Evolutionary conservation across 2,888 invertebrate genomes (phyloP), one percentile per base, ranked within the genome.

Genomic region (Polylopha cassiicola): DNA sequence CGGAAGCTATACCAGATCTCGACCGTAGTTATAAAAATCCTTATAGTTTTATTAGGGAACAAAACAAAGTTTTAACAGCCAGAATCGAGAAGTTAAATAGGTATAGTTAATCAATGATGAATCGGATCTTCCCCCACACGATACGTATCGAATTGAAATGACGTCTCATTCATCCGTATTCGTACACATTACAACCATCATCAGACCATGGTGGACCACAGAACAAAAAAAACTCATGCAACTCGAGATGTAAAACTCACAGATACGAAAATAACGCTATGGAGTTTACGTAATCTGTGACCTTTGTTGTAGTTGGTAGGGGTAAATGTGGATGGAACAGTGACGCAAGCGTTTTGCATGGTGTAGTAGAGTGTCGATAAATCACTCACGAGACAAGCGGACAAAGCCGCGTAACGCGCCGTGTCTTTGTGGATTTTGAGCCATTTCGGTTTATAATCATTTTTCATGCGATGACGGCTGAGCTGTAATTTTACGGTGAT

Each of bases 321-420:
- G 39, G 51, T 43, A 43, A 51, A 51, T 55, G 49, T 56, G 65
- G 51, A 60, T 57, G 60, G 49, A 62, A 63, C 65, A n/a, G 75
- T 80, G 82, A 81, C 80, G 80, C 73, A 79, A 80, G n/a, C 81
- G 72, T 74, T 80, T 78, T 78, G 81, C 79, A 79, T 72, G 78
- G 61, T 58, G 68, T 68, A 68, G 61, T 62, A 64, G 46, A 47
- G 58, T 55, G 61, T 53, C 58, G 50, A 78, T 82, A 69, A 78
- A 81, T 81, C 82, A 79, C 47, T 20, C 48, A 50, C 46, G 54
- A 61, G 84, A 80, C 82, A 81, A 59, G 68, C 76, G 74, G 62
- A 82, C 81, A 84, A 82, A 80, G 81, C 79, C 74, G 78, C 63
- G 73, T 80, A 81, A 84, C 80, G 73, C 77, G 73, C 72, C 84